Base-by-base conservation (phyloP, 2,113 vertebrate species). In the Propithecus coquereli region DNA sequence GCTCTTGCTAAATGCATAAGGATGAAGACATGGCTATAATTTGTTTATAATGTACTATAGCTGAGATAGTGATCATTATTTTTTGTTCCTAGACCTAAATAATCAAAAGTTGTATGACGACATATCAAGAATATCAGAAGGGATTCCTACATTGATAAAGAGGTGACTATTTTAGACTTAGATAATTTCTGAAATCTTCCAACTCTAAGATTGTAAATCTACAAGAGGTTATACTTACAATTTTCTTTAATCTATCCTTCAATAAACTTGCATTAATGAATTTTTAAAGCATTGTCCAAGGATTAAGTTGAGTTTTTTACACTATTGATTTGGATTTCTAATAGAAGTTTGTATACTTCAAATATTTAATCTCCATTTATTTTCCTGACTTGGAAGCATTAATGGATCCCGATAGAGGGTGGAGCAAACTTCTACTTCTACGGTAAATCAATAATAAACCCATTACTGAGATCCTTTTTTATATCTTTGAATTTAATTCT, bases 331-430 rank as follows among this genome's bases (percentile, higher is more conserved):
- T 77, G n/a, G 20, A 94, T 95, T 91, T 94, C 52, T 23, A 34
- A 32, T 66, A 91, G 11, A 86, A 57, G 12, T 32, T 50, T 74
- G n/a, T 57, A 74, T 83, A 74, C 25, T 54, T 87, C 47, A 83
- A 94, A 68, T 57, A 94, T 86, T 93, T 82, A 45, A n/a, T 80
- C 4, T 93, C 17, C 17, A 32, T 87, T 82, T 92, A 82, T 73
- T 97, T 93, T 54, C 47, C 23, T 90, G 22, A 23, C 32, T 81
- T 93, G 3, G 40, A 86, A 45, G 8, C 37, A 85, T 10, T 86
- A 76, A 86, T 13, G 30, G 47, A 81, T 52, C 6, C 9, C 54
- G 10, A 47, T 52, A 59, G 1, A 74, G 10, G 25, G 4, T 16
- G 8, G 20, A n/a, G 2, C 1, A 86, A 59, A 77, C 25, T 92